Evolutionary conservation across 92 coral and sea anemone species (phyloP).

Genomic region (Hydrozoanthus gracilis): DNA sequence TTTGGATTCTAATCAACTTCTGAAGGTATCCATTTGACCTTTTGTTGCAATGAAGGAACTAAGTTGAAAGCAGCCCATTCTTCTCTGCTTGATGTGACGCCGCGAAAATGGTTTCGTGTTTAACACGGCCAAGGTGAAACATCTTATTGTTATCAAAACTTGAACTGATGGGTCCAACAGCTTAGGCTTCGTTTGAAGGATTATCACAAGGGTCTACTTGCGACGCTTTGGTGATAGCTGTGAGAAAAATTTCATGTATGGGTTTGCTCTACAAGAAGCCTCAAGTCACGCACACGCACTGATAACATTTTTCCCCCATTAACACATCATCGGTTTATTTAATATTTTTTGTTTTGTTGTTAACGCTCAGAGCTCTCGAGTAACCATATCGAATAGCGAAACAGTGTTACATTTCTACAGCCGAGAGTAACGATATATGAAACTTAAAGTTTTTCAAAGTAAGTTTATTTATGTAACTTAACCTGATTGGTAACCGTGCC

Average conservation of each 20-base stretch:
- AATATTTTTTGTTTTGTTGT: neutral
- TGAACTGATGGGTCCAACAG: too few relatives aligned
- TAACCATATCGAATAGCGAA: constrained; percentile 38
- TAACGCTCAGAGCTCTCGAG: neutral
- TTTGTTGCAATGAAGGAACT: too few relatives aligned
- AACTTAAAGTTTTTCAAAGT: constrained; percentile 32
- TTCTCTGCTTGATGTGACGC: too few relatives aligned
- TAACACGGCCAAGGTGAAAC: too few relatives aligned
- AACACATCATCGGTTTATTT: neutral
- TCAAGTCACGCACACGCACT: neutral
- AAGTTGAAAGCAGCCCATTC: too few relatives aligned
- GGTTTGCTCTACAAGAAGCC: neutral
- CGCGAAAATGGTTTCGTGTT: too few relatives aligned
- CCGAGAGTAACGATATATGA: constrained; percentile 37
- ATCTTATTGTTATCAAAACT: too few relatives aligned
- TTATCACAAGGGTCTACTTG: too few relatives aligned
- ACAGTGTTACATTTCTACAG: constrained; percentile 11
- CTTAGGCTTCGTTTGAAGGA: neutral
- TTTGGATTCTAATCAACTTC: too few relatives aligned
- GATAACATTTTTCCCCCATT: neutral
- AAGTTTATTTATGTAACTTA: constrained; percentile 35
- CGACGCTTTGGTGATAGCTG: too few relatives aligned
- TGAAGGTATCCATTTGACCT: too few relatives aligned
- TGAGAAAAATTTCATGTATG: neutral
- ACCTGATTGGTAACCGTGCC: constrained; percentile 9